phyloP scores from a whole-genome alignment of 2,797 vertebrate species.

The Vespertilio murinus region DNA sequence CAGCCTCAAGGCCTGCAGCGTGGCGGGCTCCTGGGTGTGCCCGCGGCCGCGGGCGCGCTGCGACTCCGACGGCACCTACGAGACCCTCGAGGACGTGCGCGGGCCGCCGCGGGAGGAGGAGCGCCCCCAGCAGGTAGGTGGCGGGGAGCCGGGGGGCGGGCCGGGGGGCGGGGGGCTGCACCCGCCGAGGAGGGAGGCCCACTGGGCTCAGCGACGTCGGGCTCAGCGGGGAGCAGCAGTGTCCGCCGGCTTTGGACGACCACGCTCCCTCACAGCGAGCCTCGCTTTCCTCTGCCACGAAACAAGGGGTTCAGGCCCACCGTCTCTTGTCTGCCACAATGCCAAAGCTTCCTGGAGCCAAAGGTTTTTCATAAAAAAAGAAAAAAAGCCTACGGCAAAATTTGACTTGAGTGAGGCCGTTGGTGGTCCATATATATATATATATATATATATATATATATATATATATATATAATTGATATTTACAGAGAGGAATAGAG shows the following conservation, averaged over 20 bases:
- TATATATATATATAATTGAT: too few species aligned
- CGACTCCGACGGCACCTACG: constrained; percentile 71
- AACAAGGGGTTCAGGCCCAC: not conserved
- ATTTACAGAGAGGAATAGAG: too few species aligned
- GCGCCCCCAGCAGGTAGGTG: constrained; percentile 44
- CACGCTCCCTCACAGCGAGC: not conserved
- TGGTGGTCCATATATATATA: too few species aligned
- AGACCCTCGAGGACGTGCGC: constrained; percentile 63
- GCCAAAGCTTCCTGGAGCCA: not conserved
- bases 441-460: too few species aligned
- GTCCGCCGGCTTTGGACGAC: not conserved
- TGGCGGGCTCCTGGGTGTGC: constrained; percentile 63
- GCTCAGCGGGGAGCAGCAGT: not conserved
- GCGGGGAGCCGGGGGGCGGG: not conserved
- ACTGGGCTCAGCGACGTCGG: too few species aligned
- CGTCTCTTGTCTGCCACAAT: not conserved
- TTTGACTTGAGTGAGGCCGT: not conserved
- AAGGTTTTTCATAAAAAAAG: not conserved
- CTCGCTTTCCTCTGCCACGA: not conserved
- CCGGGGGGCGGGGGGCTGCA: accelerated
- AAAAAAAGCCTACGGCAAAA: not conserved
- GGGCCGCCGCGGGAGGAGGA: not conserved
- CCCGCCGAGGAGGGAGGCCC: not conserved
- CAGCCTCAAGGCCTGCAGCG: constrained; percentile 45
- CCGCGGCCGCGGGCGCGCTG: constrained; percentile 50